Percentiles rank a stretch among this genome's conserved stretches.
Conservation (phyloP, 2,113 vertebrate species). For the Embiotoca jacksoni region DNA sequence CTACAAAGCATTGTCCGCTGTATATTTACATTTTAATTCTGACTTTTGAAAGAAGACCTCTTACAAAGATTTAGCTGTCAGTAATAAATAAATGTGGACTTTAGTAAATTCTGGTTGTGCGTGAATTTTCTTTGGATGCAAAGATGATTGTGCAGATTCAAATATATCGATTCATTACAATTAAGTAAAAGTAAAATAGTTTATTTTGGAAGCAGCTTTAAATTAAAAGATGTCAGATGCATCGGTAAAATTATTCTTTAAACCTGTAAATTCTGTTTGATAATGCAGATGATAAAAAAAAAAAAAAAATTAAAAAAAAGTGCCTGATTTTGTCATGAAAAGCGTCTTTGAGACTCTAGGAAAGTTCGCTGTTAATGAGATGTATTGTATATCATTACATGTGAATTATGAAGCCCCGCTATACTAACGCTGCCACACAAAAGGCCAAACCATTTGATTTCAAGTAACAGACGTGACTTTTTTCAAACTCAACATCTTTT, state of each 20-base stretch:
- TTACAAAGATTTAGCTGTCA: constrained; percentile 29
- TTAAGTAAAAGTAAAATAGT: too few species aligned
- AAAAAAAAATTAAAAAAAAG: too few species aligned
- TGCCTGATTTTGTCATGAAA: too few species aligned
- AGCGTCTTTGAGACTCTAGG: too few species aligned
- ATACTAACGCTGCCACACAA: not conserved
- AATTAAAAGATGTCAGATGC: too few species aligned
- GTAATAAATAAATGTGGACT: constrained; percentile 59
- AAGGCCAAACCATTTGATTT: constrained; percentile 24
- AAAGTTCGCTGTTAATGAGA: too few species aligned
- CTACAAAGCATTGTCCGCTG: not conserved
- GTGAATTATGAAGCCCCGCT: not conserved
- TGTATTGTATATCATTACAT: not conserved
- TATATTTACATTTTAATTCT: constrained; percentile 38
- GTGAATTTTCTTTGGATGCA: not conserved
- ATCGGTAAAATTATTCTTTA: not conserved
- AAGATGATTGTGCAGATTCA: not conserved
- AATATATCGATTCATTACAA: not conserved
- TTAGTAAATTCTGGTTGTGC: constrained; percentile 23
- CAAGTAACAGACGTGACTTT: constrained; percentile 69
- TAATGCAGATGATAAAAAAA: too few species aligned
- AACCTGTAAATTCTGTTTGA: not conserved
- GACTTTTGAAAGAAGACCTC: constrained; percentile 25
- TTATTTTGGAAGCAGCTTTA: too few species aligned
- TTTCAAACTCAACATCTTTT: constrained; percentile 73